Evolutionary conservation across 1,140 invertebrate species (phyloP), one percentile per base, ranked within the genome.

Genomic region (Dufourea novaeangliae): DNA sequence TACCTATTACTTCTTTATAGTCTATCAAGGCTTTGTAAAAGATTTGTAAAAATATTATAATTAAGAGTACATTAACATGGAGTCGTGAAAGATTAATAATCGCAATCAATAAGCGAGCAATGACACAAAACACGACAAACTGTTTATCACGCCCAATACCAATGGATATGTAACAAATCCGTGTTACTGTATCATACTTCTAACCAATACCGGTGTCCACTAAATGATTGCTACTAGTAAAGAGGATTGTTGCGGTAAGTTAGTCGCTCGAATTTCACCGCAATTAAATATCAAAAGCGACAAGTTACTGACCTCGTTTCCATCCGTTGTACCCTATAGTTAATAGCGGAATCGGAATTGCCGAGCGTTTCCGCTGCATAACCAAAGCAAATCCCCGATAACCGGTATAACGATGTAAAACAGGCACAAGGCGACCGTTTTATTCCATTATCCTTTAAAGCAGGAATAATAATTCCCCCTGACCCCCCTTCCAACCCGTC

Each of bases 391-490:
- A 68, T 68, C 59, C 73, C 73, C 54, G 73, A 76, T 76, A 69
- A 76, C 73, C 29, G 46, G 54, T 76, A 76, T 76, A 69, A 76
- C 64, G 64, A 76, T 76, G 64, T 76, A 76, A 76, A 76, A 76
- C 32, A 64, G 39, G 69, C 73, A 76, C 73, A 76, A 76, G 73
- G 73, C 29, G 54, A 68, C 64, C 64, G 64, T 66, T 69, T 76
- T 76, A 76, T 76, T 76, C 73, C 73, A 76, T 76, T 76, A 76
- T 68, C 73, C 73, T 76, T 76, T 66, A 76, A 76, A 76, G 64
- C 64, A 69, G 64, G 73, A 76, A 37, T 76, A 76, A 76, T 69
- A 66, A 59, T 27, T 27, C 39, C 39, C 39, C 41, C 17, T n/a
- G n/a, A n/a, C 6, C 34, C 70, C 39, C 7, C 37, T 27, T 17